Conservation (phyloP, 2,797 vertebrate genomes). For the Gila robusta region DNA sequence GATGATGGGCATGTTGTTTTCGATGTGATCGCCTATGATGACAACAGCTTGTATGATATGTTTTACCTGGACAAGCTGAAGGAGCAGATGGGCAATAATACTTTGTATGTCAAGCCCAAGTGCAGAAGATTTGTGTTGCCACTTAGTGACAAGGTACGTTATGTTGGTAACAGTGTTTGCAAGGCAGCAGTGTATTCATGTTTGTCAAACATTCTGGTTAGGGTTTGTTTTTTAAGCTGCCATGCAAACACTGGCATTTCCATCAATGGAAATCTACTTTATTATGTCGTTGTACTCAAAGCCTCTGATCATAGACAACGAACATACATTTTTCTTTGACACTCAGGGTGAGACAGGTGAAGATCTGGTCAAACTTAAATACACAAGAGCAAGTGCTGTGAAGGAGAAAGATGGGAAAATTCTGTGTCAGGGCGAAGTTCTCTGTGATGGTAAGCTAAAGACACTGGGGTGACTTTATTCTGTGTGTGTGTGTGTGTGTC, state of each 20-base stretch:
- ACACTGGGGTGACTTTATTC: not conserved
- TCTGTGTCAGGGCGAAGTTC: constrained; percentile 84
- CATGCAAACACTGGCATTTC: not conserved
- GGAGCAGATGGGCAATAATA: constrained; percentile 49
- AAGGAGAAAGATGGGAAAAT: constrained; percentile 88
- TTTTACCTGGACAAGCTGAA: constrained; percentile 90
- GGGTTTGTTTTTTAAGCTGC: no score
- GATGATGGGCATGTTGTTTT: constrained; percentile 86
- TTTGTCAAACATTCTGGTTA: not conserved
- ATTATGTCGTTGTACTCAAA: not conserved
- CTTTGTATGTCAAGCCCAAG: constrained; percentile 70
- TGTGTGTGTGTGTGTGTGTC: not conserved
- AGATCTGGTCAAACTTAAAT: constrained; percentile 83
- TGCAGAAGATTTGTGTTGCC: constrained; percentile 89
- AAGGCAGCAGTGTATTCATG: not conserved
- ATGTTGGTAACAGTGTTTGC: not conserved
- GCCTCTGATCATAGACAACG: not conserved
- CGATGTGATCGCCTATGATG: constrained; percentile 86
- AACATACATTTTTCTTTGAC: not conserved
- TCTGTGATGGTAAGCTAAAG: constrained; percentile 84
- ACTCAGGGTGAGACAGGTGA: constrained; percentile 81
- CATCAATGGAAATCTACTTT: not conserved
- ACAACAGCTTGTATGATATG: constrained; percentile 88
- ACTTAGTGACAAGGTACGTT: constrained; percentile 83
- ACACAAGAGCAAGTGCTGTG: constrained; percentile 85